These are phyloP conservation scores for Chironomus striatipennis DNA, from an alignment of 1,140 invertebrate genomes.

Conservation along the genomic window DNA sequence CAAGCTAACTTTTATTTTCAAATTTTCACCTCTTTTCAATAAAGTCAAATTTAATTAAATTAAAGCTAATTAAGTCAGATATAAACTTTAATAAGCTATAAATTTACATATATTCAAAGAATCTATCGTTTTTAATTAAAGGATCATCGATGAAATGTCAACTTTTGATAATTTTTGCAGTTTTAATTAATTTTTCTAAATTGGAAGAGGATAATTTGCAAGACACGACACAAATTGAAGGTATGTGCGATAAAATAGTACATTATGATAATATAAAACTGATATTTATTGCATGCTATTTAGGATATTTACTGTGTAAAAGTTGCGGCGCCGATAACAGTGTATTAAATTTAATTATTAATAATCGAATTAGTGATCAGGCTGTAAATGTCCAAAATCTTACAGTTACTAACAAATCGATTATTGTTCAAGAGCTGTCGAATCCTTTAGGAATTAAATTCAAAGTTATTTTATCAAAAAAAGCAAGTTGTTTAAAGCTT, in stretches of 20 bases:
- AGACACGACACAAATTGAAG: not conserved
- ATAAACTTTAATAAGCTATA: not conserved
- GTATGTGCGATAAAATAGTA: not conserved
- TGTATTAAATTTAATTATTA: not conserved
- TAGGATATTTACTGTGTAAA: slow-evolving; percentile 15
- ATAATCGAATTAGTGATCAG: not conserved
- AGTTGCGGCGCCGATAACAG: not conserved
- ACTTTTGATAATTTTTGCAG: not conserved
- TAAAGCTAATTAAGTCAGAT: not conserved
- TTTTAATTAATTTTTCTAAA: not conserved
- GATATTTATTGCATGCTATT: not conserved
- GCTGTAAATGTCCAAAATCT: not conserved
- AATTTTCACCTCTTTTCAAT: not conserved
- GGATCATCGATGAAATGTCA: slow-evolving; percentile 16
- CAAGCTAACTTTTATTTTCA: no score
- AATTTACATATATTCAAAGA: not conserved
- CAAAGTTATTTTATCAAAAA: not conserved
- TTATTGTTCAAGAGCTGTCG: not conserved
- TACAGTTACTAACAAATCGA: not conserved
- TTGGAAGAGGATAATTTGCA: not conserved
- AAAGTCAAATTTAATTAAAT: not conserved
- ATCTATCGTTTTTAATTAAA: not conserved
- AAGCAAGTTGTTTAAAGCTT: not conserved
- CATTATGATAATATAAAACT: not conserved
- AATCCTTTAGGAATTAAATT: not conserved